Base-by-base conservation (phyloP, 2,113 vertebrate genomes). In the Micronycteris hirsuta region DNA sequence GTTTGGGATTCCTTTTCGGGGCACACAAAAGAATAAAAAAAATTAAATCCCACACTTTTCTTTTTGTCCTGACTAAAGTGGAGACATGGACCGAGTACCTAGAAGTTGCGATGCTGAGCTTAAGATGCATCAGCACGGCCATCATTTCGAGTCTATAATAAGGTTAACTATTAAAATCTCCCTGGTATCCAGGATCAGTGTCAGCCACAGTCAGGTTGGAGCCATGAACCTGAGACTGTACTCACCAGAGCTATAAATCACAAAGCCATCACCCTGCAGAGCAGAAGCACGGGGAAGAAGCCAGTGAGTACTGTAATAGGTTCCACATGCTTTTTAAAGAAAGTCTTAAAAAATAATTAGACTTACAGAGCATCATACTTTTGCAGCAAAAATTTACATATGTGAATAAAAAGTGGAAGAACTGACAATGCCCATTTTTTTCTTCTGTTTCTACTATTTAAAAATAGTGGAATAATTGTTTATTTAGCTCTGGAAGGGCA, bases 291-390 rank as follows among this genome's bases (percentile, higher is more conserved):
- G 82, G 84, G 49, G 49, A 76, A 86, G 93, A 61, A 86, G 85
- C 58, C 89, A 76, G 76, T 58, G 93, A 36, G 12, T 8, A 7
- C 49, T 26, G 36, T 89, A 89, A 94, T 84, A 49, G 65, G 22
- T 76, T 93, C 95, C 96, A 96, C 86, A 68, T 93, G 95, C 73
- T 45, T 80, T 92, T 73, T 41, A 91, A 91, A 91, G 65, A 31
- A 82, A 84, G 49, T n/a, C 93, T 96, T 88, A 70, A 93, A 80
- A 83, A 71, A 54, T 38, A 63, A 73, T 85, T 91, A 56, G 11
- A 41, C 45, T 92, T 93, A 54, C 47, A 65, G 82, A 89, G 91
- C 31, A 71, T 63, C 58, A 73, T 86, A 36, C 16, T 89, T 97
- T 45, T 92, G 52, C 54, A 88, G 83, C 63, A 89, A 49, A 83